These are phyloP conservation scores for Pristionchus exspectatus DNA, from an alignment of 2,888 invertebrate species.

Conservation along the genomic window DNA sequence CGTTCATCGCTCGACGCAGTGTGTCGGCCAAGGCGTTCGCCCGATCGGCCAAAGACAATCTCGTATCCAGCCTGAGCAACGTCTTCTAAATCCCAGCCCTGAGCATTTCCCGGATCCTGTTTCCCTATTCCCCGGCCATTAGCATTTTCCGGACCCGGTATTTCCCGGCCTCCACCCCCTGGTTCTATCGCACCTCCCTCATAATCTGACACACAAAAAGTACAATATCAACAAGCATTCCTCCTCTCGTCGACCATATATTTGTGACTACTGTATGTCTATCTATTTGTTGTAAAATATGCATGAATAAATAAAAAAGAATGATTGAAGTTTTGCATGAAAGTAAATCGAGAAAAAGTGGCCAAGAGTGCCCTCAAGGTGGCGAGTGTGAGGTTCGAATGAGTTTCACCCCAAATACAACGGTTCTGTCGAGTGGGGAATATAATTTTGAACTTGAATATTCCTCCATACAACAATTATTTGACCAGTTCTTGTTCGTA, in stretches of 20 bases:
- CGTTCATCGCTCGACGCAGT: conserved; percentile 37
- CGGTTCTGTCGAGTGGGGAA: too few relatives aligned
- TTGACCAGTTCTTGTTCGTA: too few relatives aligned
- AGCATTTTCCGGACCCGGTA: not conserved
- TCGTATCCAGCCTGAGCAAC: conserved; percentile 15
- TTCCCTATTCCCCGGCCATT: not conserved
- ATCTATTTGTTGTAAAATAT: not conserved
- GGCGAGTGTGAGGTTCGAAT: too few relatives aligned
- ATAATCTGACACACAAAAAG: conserved; percentile 35
- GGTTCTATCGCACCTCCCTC: conserved; percentile 33
- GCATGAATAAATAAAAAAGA: not conserved
- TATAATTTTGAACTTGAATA: too few relatives aligned
- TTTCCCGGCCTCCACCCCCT: not conserved
- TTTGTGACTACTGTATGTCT: not conserved
- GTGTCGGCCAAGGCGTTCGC: conserved; percentile 47
- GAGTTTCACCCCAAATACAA: too few relatives aligned
- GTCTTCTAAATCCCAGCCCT: conserved; percentile 7
- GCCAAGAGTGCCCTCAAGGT: too few relatives aligned
- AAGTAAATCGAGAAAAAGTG: too few relatives aligned
- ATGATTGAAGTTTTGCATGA: not conserved
- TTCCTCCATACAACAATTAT: too few relatives aligned
- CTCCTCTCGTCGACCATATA: not conserved
- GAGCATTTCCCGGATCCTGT: not conserved
- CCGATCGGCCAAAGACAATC: not conserved
- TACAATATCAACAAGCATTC: conserved; percentile 31